These are phyloP conservation scores for Deilephila elpenor DNA, from an alignment of 2,888 invertebrate genomes.

Conservation along the genomic window DNA sequence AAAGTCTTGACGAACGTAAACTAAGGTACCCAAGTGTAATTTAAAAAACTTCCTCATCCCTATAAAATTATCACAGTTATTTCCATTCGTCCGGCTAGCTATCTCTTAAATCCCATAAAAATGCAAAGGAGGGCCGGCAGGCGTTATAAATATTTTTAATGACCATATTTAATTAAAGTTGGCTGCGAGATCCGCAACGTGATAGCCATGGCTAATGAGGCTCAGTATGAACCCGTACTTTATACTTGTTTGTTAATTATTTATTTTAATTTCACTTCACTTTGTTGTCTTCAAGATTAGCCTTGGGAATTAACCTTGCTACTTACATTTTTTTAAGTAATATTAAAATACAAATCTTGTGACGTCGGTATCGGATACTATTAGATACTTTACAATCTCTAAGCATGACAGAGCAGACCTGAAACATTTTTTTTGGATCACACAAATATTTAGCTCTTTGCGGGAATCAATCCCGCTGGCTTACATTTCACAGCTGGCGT, in stretches of 20 bases:
- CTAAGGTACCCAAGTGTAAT: not conserved
- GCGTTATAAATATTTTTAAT: slow-evolving; percentile 80
- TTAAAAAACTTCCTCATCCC: not conserved
- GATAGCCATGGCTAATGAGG: slow-evolving; percentile 58
- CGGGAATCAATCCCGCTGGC: too few species aligned
- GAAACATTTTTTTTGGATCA: too few species aligned
- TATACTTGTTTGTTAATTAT: slow-evolving; percentile 26
- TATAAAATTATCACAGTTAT: slow-evolving; percentile 11
- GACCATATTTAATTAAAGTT: slow-evolving; percentile 75
- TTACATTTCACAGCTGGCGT: too few species aligned
- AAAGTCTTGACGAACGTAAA: too few species aligned
- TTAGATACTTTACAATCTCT: too few species aligned
- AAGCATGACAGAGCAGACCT: too few species aligned
- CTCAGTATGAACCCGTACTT: slow-evolving; percentile 41
- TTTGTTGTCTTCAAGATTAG: slow-evolving; percentile 12
- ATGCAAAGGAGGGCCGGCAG: slow-evolving; percentile 66
- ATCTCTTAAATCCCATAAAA: slow-evolving; percentile 58
- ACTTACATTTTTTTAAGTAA: not conserved
- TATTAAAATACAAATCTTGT: too few species aligned
- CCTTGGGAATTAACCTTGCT: not conserved
- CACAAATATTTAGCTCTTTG: too few species aligned
- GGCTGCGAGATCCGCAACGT: slow-evolving; percentile 53
- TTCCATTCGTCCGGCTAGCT: slow-evolving; percentile 14
- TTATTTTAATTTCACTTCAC: slow-evolving; percentile 25
- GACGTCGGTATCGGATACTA: too few species aligned